phyloP scores from a whole-genome alignment of 2,888 invertebrate species.

The Sacculina carcini region DNA sequence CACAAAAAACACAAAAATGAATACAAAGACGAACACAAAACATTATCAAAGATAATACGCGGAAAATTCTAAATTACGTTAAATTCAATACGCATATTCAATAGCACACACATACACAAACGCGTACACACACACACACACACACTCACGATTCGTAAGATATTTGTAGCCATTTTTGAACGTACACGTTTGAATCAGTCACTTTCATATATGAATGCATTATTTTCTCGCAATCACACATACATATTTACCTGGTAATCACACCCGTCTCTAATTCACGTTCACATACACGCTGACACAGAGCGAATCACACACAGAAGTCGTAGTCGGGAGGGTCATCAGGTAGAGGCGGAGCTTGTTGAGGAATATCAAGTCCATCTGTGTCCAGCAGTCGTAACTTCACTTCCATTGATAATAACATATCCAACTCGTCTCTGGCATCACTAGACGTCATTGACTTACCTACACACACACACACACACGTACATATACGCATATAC shows the following conservation, averaged over 20 bases:
- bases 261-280: too few species aligned
- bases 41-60: too few species aligned
- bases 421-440: constrained; percentile 66
- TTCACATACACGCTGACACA: not conserved
- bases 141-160: not conserved
- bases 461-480: constrained; percentile 26
- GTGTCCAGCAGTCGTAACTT: constrained; percentile 75
- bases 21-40: too few species aligned
- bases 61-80: too few species aligned
- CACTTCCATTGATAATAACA: constrained; percentile 80
- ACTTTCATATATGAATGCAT: not conserved
- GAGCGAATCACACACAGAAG: constrained; percentile 26
- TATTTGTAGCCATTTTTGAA: not conserved
- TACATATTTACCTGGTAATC: not conserved
- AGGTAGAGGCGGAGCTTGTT: constrained; percentile 71
- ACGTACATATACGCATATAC: too few species aligned
- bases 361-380: constrained; percentile 79
- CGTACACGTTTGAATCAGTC: not conserved
- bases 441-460: constrained; percentile 69
- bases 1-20: too few species aligned
- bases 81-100: not conserved
- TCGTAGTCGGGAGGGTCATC: constrained; percentile 77
- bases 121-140: not conserved
- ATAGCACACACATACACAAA: not conserved
- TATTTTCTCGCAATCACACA: too few species aligned